Evolutionary conservation across 1,140 invertebrate genomes (phyloP), one percentile per base, ranked within the genome.

Genomic region (Pomacea maculata): DNA sequence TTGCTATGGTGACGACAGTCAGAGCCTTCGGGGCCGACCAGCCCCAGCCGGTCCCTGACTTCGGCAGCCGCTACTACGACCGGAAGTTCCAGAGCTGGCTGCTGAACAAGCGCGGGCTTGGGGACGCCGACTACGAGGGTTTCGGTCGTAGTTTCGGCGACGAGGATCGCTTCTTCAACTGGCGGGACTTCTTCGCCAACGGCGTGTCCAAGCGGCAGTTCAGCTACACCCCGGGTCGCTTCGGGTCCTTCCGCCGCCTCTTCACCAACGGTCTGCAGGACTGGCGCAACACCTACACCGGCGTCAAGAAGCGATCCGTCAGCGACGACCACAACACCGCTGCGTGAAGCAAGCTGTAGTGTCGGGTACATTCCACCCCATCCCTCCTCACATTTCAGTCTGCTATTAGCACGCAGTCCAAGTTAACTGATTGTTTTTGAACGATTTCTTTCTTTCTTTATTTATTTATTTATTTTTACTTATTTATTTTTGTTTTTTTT

Each of bases 261-360:
- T 84, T 84, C 29, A 82, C 80, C 52, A 75, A 84, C 68, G 80
- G 80, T 10, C 75, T 84, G 2, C 83, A 84, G 65, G 83, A 84
- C 75, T 84, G 83, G 83, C 76, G 78, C 34, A 78, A 54, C 55
- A 82, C 83, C 21, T 84, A 80, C 80, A 80, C 25, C 54, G 78
- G 80, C 21, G 52, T 73, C 17, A 82, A 82, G 75, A 74, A 81
- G 65, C 19, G 67, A 34, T 61, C 75, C 63, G 78, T 63, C n/a
- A 55, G 63, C 25, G 52, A 68, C 11, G 65, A 75, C 1, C 14
- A 25, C 10, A 64, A 64, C 17, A 61, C 57, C 10, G 63, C 10
- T 64, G 73, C n/a, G 14, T 52, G 25, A 75, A 52, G 11, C 54
- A 15, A 15, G 34, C 17, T 45, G 21, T n/a, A 19, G 21, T 21